These are phyloP conservation scores for Drosophila mimica DNA, from an alignment of 2,888 invertebrate species.

Conservation along the genomic window DNA sequence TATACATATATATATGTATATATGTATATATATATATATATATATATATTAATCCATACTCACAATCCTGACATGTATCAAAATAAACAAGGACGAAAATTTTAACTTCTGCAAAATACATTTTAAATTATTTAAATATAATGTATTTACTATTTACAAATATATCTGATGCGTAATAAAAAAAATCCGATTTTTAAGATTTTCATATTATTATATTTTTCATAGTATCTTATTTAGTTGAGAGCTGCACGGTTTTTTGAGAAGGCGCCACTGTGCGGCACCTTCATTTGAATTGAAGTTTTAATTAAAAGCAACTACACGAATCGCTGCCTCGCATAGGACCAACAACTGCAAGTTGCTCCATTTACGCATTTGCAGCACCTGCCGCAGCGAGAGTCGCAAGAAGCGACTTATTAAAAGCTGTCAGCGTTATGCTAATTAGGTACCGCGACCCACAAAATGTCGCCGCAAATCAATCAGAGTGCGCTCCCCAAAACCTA, in stretches of 20 bases:
- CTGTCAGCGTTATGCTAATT: constrained; percentile 72
- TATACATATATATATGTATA: too few species aligned
- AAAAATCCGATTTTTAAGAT: not conserved
- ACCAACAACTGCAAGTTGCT: constrained; percentile 30
- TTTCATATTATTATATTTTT: not conserved
- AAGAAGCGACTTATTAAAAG: constrained; percentile 63
- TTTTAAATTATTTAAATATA: not conserved
- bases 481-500: not conserved
- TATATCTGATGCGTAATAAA: not conserved
- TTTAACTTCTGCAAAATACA: not conserved
- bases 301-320: constrained; percentile 80
- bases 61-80: too few species aligned
- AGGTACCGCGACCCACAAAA: constrained; percentile 43
- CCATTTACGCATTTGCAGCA: constrained; percentile 54
- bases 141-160: not conserved
- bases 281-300: constrained; percentile 77
- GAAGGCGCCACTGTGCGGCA: constrained; percentile 2
- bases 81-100: not conserved
- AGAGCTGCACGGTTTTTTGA: not conserved
- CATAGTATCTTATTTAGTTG: not conserved
- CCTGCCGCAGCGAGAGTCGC: constrained; percentile 38
- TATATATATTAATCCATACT: too few species aligned
- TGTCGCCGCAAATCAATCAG: constrained; percentile 71
- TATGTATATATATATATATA: too few species aligned
- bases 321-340: constrained; percentile 16